These are phyloP conservation scores for Zaprionus taronus DNA, from an alignment of 1,140 invertebrate genomes.

Conservation along the genomic window DNA sequence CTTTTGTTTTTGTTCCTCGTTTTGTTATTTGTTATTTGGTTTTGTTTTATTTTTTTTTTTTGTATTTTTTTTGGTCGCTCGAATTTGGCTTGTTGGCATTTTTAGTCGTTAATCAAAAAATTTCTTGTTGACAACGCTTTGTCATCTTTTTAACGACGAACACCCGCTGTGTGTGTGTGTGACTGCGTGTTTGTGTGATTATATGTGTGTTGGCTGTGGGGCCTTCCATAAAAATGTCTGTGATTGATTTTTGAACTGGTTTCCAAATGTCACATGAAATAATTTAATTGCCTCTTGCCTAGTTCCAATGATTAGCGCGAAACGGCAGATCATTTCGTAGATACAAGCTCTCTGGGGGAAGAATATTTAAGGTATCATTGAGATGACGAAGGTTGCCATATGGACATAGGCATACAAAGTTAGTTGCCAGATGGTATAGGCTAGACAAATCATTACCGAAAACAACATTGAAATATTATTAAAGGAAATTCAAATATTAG, in stretches of 20 bases:
- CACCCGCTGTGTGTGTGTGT: conserved; percentile 66
- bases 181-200: conserved; percentile 15
- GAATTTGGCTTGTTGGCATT: conserved; percentile 50
- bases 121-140: conserved; percentile 77
- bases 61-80: conserved; percentile 28
- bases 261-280: conserved; percentile 43
- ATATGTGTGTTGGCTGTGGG: background rate
- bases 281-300: conserved; percentile 27
- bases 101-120: conserved; percentile 78
- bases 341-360: background rate
- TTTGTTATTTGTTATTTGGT: conserved; percentile 25
- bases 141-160: conserved; percentile 76
- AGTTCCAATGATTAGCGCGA: conserved; percentile 8
- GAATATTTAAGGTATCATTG: background rate
- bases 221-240: conserved; percentile 2
- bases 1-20: conserved; percentile 18
- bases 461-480: background rate
- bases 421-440: background rate
- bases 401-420: background rate
- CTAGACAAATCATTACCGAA: background rate
- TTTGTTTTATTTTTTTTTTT: conserved; percentile 35
- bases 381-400: background rate
- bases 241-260: conserved; percentile 69
- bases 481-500: too few relatives aligned
- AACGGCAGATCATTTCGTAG: background rate